Conservation (phyloP, 2,888 invertebrate genomes). For the Drosophila yooni region DNA sequence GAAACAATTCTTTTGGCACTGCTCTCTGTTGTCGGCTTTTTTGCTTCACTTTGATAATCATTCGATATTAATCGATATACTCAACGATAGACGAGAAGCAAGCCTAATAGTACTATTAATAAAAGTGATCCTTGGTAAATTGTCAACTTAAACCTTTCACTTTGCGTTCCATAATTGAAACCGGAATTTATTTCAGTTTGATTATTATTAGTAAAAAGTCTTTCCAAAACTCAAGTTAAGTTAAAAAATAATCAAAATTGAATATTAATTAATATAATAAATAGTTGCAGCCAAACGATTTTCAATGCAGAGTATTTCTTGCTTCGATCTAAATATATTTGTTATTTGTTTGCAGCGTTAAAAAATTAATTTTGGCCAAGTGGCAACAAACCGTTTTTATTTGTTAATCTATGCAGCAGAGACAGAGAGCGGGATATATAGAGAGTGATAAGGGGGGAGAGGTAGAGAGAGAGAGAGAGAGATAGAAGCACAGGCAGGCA, state of each 20-base stretch:
- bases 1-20: background rate
- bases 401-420: slow-evolving; percentile 73
- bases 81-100: background rate
- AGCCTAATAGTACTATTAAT: no score
- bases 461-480: background rate
- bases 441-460: background rate
- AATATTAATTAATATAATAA: background rate
- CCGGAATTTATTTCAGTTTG: background rate
- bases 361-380: slow-evolving; percentile 19
- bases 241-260: background rate
- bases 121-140: accelerated
- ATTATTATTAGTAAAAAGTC: background rate
- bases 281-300: background rate
- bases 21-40: background rate
- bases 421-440: background rate
- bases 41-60: background rate
- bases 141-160: no score
- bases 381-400: slow-evolving; percentile 33
- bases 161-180: no score
- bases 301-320: background rate
- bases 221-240: no score
- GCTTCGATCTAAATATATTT: background rate
- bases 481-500: slow-evolving; percentile 24
- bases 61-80: background rate
- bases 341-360: background rate